These are phyloP conservation scores for Pogonomyrmex barbatus DNA, from an alignment of 1,140 invertebrate genomes.

Conservation along the genomic window DNA sequence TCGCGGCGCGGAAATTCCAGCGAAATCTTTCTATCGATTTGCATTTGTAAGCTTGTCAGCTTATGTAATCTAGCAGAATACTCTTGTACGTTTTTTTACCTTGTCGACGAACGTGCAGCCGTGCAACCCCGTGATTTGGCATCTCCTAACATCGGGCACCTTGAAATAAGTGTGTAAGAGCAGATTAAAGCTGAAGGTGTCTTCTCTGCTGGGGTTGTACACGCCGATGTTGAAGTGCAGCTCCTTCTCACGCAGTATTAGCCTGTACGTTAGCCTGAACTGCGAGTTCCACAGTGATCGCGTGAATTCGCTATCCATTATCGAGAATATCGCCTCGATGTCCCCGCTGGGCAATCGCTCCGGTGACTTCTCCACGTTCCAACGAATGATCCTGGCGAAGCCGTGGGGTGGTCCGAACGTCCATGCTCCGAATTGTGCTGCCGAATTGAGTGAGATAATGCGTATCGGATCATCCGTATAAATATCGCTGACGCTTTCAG, in stretches of 20 bases:
- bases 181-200: slow-evolving; percentile 96
- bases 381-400: slow-evolving; percentile 95
- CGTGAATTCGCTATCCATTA: slow-evolving; percentile 97
- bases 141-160: slow-evolving; percentile 96
- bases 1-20: background rate
- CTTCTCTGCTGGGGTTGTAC: slow-evolving; percentile 96
- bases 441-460: background rate
- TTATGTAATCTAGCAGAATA: background rate
- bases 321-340: slow-evolving; percentile 95
- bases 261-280: slow-evolving; percentile 94
- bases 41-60: background rate
- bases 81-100: slow-evolving; percentile 85
- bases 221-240: slow-evolving; percentile 96
- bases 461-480: background rate
- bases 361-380: slow-evolving; percentile 95
- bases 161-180: slow-evolving; percentile 98
- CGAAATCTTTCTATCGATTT: background rate
- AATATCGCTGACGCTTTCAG: background rate
- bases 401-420: slow-evolving; percentile 97
- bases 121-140: slow-evolving; percentile 95
- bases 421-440: slow-evolving; percentile 98
- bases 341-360: slow-evolving; percentile 95
- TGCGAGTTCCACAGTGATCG: slow-evolving; percentile 97
- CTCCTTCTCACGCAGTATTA: slow-evolving; percentile 96
- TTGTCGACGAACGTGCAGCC: slow-evolving; percentile 97